These are phyloP conservation scores for Turnix velox DNA, from an alignment of 2,113 vertebrate genomes.

Conservation along the genomic window DNA sequence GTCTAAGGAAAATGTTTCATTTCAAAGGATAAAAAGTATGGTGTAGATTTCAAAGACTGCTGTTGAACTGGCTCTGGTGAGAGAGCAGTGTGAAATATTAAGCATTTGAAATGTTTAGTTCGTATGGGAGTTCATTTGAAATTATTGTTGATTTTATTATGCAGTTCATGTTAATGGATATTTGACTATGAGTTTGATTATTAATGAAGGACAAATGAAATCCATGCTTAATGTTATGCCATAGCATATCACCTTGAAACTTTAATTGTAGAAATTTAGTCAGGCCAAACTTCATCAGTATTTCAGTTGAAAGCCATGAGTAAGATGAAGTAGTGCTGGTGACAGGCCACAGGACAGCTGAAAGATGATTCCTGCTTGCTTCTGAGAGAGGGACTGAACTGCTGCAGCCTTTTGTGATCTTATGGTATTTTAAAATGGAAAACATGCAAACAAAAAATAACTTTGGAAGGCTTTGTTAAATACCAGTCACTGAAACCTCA, in stretches of 20 bases:
- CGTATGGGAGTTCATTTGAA: constrained; percentile 56
- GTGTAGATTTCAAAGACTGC: constrained; percentile 45
- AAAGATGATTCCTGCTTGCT: not conserved
- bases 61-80: constrained; percentile 12
- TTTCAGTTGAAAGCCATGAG: not conserved
- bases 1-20: constrained; percentile 43
- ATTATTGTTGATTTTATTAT: constrained; percentile 66
- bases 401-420: not conserved
- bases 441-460: not conserved
- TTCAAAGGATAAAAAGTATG: constrained; percentile 48
- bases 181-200: constrained; percentile 63
- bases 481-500: not conserved
- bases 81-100: constrained; percentile 32
- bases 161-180: constrained; percentile 64
- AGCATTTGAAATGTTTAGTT: constrained; percentile 47
- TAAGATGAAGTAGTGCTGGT: not conserved
- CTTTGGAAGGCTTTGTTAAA: not conserved
- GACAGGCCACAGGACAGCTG: not conserved
- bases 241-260: constrained; percentile 52
- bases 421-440: not conserved
- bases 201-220: constrained; percentile 66
- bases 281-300: not conserved
- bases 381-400: not conserved
- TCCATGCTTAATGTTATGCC: constrained; percentile 48
- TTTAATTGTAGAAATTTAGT: constrained; percentile 4